Base-by-base conservation (phyloP, 2,888 invertebrate species). In the Drosophila quasianomalipes region DNA sequence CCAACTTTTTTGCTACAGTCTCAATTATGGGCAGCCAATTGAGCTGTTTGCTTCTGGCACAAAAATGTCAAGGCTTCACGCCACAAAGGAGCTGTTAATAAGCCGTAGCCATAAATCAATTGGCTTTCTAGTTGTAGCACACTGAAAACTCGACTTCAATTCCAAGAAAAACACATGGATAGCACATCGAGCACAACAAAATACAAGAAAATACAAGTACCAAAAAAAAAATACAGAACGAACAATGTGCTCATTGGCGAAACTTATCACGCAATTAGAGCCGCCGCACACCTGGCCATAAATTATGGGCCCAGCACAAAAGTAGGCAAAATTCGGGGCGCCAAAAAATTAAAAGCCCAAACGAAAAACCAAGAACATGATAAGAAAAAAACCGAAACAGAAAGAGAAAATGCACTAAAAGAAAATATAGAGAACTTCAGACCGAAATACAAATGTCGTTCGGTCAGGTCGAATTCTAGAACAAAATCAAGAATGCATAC, bases 241-340 rank as follows among this genome's bases (percentile, higher is more conserved):
- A 64, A 74, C 33, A 47, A 52, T 58, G 76, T 70, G 69, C 72
- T 81, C 82, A 87, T 90, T 90, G 88, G 62, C 59, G 71, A 79
- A 91, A 91, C 90, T 91, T 87, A 87, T 89, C 91, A 87, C 90
- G 91, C 87, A 91, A 87, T 91, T 87, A 87, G 83, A 71, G 74
- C 70, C 44, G 26, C 66, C 73, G 76, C 85, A 73, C 82, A 87
- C 91, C 88, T 87, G 88, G 67, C 57, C 77, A 69, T 87, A 82
- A 87, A 85, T 89, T 89, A 91, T 75, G 73, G 58, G 47, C 71
- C 64, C 33, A 59, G 77, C 83, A 59, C 71, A 77, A 85, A 82
- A 75, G 88, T 76, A 88, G 77, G 80, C 74, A 66, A 70, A 47
- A 60, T 22, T 39, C 31, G 12, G 14, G 22, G 22, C 26, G 35